Conservation (phyloP, 2,888 invertebrate genomes). For the Yponomeuta cagnagella region DNA sequence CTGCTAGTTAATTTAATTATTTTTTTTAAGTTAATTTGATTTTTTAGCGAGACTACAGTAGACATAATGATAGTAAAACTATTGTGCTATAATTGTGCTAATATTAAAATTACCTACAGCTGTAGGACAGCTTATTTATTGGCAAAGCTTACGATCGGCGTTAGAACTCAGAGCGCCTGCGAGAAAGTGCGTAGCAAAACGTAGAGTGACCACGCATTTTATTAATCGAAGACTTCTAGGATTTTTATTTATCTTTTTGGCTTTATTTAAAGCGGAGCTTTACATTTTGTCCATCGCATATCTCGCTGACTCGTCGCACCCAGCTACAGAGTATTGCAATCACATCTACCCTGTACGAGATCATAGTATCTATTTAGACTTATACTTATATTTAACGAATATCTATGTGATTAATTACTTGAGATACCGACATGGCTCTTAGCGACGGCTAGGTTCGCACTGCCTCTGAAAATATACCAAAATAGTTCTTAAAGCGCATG, state of each 20-base stretch:
- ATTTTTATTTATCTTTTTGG: not conserved
- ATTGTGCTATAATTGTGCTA: not conserved
- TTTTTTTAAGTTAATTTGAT: no score
- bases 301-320: constrained; percentile 41
- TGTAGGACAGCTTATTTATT: not conserved
- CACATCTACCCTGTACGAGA: constrained; percentile 74
- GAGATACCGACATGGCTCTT: constrained; percentile 43
- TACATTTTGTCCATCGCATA: not conserved
- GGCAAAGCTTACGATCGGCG: constrained; percentile 1
- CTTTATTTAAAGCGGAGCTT: not conserved
- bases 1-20: no score
- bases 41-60: not conserved
- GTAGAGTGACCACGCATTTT: not conserved
- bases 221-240: not conserved
- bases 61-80: not conserved
- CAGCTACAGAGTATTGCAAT: constrained; percentile 68
- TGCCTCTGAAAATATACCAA: not conserved
- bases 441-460: constrained; percentile 41
- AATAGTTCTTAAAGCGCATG: not conserved
- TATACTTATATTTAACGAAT: constrained; percentile 54
- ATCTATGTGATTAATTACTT: constrained; percentile 55
- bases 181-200: constrained; percentile 2
- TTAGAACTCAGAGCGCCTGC: not conserved
- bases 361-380: constrained; percentile 65
- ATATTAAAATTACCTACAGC: constrained; percentile 6